Conservation (phyloP, 2,113 vertebrate species). For the Oryzias celebensis region DNA sequence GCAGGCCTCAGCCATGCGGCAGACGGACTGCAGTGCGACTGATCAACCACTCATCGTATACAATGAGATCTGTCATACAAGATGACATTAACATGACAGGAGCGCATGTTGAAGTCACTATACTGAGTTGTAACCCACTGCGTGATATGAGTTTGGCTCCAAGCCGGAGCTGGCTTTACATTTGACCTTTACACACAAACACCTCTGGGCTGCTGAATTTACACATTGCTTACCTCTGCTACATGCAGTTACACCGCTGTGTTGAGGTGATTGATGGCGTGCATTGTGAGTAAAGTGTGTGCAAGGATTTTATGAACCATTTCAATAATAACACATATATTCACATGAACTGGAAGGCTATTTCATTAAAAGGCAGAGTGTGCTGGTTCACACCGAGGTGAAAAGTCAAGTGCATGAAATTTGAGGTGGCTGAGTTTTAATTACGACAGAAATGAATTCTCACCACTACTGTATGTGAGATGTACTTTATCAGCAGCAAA, state of each 20-base stretch:
- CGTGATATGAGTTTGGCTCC: constrained; percentile 1
- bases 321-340: constrained; percentile 46
- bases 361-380: constrained; percentile 49
- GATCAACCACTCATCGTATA: constrained; percentile 24
- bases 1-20: constrained; percentile 25
- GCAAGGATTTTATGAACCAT: constrained; percentile 36
- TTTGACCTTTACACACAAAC: constrained; percentile 60
- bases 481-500: constrained; percentile 38
- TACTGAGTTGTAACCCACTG: not conserved
- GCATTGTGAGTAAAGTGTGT: constrained; percentile 33
- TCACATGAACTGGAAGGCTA: constrained; percentile 23
- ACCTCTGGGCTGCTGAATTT: constrained; percentile 40
- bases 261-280: constrained; percentile 56
- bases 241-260: constrained; percentile 41
- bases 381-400: constrained; percentile 33
- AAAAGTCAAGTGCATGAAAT: constrained; percentile 62
- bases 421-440: constrained; percentile 15
- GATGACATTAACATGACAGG: constrained; percentile 44
- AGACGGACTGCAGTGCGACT: constrained; percentile 34
- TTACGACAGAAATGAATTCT: constrained; percentile 45
- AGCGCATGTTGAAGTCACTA: constrained; percentile 24
- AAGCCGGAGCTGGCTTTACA: constrained; percentile 24
- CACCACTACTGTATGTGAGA: constrained; percentile 54
- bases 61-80: constrained; percentile 45
- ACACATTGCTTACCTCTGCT: constrained; percentile 31